Percentiles rank a stretch among this genome's conserved stretches.
Evolutionary conservation across 2,888 invertebrate species (phyloP).

Genomic region (Gerris lacustris): DNA sequence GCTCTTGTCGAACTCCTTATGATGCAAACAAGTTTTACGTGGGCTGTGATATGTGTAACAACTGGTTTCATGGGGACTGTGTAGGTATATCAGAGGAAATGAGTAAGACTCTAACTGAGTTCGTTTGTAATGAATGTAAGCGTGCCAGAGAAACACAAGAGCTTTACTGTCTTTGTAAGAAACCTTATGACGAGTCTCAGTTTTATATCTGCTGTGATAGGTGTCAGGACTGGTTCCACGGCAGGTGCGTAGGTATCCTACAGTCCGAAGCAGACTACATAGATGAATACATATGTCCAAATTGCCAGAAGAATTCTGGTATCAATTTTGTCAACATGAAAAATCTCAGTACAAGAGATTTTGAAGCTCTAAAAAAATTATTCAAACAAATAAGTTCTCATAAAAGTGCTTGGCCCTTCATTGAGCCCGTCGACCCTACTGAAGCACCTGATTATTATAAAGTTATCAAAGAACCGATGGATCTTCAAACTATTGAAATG

Average conservation of each 20-base stretch:
- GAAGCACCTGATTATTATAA: slow-evolving; percentile 96
- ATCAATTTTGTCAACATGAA: slow-evolving; percentile 86
- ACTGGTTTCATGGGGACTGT: slow-evolving; percentile 98
- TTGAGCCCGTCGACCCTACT: slow-evolving; percentile 89
- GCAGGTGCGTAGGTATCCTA: slow-evolving; percentile 87
- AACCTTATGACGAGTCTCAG: slow-evolving; percentile 96
- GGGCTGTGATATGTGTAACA: slow-evolving; percentile 92
- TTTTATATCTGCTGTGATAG: slow-evolving; percentile 98
- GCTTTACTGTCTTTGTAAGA: slow-evolving; percentile 87
- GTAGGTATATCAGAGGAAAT: slow-evolving; percentile 85
- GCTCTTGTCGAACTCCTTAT: slow-evolving; percentile 85
- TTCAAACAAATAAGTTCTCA: slow-evolving; percentile 83
- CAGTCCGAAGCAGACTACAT: slow-evolving; percentile 89
- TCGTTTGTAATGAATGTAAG: slow-evolving; percentile 73
- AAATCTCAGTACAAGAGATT: slow-evolving; percentile 63
- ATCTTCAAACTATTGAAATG: slow-evolving; percentile 81
- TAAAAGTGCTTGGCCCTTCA: slow-evolving; percentile 96
- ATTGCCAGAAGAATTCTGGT: slow-evolving; percentile 80
- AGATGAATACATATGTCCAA: slow-evolving; percentile 92
- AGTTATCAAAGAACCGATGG: slow-evolving; percentile 92
- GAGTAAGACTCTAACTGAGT: slow-evolving; percentile 80
- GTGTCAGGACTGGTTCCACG: slow-evolving; percentile 99
- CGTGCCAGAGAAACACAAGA: slow-evolving; percentile 80
- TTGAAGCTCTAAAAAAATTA: slow-evolving; percentile 68
- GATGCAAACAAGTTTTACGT: slow-evolving; percentile 92